Percentiles rank a stretch among this genome's conserved stretches.
Evolutionary conservation across 2,888 invertebrate species (phyloP).

Genomic region (Pyrgus malvae): DNA sequence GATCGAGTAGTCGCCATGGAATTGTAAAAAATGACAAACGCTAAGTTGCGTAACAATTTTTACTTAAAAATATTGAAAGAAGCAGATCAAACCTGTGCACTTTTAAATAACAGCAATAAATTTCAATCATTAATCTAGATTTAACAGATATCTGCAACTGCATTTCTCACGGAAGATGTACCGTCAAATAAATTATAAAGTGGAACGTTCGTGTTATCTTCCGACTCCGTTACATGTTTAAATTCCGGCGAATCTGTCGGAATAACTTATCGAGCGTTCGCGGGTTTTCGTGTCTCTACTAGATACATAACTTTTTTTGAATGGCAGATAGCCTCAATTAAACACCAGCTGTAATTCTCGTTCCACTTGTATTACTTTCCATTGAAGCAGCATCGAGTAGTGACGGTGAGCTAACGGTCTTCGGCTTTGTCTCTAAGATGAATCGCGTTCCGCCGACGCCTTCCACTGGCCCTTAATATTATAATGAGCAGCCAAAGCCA

Average conservation of each 20-base stretch:
- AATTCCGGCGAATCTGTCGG: slow-evolving; percentile 9
- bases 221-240: slow-evolving; percentile 10
- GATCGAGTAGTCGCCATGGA: background rate
- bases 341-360: slow-evolving; percentile 58
- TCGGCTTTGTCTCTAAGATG: slow-evolving; percentile 61
- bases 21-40: background rate
- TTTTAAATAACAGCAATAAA: background rate
- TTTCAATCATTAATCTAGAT: slow-evolving; percentile 1
- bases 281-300: slow-evolving; percentile 32
- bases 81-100: too few relatives aligned
- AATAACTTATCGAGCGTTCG: slow-evolving; percentile 10
- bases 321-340: slow-evolving; percentile 58
- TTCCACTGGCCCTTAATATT: slow-evolving; percentile 46
- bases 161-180: slow-evolving; percentile 27
- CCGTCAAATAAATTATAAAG: slow-evolving; percentile 21
- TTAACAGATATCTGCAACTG: slow-evolving; percentile 16
- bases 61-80: too few relatives aligned
- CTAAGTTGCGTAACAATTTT: background rate
- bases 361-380: slow-evolving; percentile 72
- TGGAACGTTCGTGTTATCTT: slow-evolving; percentile 21
- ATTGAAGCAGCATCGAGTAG: slow-evolving; percentile 42
- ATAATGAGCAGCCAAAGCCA: slow-evolving; percentile 20
- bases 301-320: slow-evolving; percentile 45
- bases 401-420: slow-evolving; percentile 56
- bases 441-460: slow-evolving; percentile 40